phyloP scores from a whole-genome alignment of 1,140 invertebrate genomes.

The Drosophila hydei region DNA sequence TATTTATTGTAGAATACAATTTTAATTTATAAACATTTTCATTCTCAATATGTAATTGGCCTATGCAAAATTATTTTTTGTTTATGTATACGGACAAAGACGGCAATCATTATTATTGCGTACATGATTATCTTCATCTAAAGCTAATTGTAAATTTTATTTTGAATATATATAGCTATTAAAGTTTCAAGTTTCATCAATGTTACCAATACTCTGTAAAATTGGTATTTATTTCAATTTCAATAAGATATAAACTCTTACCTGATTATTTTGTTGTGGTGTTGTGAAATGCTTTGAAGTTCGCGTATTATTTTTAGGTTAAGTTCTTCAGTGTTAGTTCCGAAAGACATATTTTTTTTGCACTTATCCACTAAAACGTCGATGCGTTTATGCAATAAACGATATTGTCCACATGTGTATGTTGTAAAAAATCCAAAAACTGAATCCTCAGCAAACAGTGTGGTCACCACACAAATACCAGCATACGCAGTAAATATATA shows the following conservation, averaged over 20 bases:
- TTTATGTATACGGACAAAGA: no score
- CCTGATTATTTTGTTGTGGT: slow-evolving; percentile 70
- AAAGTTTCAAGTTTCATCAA: no score
- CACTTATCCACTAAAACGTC: slow-evolving; percentile 20
- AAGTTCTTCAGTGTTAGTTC: background rate
- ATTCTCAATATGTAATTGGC: no score
- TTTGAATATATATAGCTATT: no score
- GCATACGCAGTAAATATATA: slow-evolving; percentile 78
- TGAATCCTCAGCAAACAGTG: slow-evolving; percentile 80
- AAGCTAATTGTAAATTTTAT: no score
- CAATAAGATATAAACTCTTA: slow-evolving; percentile 23
- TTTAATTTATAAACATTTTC: no score
- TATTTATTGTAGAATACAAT: no score
- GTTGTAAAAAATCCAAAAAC: slow-evolving; percentile 78
- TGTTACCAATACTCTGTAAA: no score
- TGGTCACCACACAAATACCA: slow-evolving; percentile 82
- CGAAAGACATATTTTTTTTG: background rate
- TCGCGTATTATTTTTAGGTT: slow-evolving; percentile 21
- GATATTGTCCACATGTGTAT: slow-evolving; percentile 77
- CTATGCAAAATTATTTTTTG: no score
- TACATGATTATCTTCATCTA: no score
- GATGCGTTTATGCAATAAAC: slow-evolving; percentile 64
- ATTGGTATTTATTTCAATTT: no score
- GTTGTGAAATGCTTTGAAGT: slow-evolving; percentile 45
- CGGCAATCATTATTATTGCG: no score